phyloP scores from a whole-genome alignment of 2,113 vertebrate genomes.

The Uria lomvia region DNA sequence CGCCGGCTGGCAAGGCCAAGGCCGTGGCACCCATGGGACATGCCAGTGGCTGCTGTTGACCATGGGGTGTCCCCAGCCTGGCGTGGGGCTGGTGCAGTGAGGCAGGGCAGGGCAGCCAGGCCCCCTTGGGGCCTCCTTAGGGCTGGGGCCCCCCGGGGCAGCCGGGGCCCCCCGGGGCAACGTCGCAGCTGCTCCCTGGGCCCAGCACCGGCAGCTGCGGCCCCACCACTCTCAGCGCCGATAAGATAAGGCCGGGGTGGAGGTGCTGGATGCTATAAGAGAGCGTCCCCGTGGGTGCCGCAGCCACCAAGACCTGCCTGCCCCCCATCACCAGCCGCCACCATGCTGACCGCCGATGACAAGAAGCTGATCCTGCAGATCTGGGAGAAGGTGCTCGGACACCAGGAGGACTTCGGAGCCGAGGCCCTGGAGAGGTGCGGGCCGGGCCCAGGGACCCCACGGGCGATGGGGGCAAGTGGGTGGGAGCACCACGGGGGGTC shows the following conservation, averaged over 20 bases:
- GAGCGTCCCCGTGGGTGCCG: accelerated
- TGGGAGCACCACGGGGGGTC: not conserved
- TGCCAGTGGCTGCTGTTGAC: not conserved
- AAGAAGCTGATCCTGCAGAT: conserved; percentile 56
- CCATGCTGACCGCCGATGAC: conserved; percentile 72
- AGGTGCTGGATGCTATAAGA: not conserved
- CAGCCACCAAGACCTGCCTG: not conserved
- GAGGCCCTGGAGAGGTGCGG: conserved; percentile 78
- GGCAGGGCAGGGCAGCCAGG: not conserved
- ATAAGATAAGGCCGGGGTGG: conserved; percentile 12
- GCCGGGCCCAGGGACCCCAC: accelerated
- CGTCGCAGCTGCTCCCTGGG: not conserved
- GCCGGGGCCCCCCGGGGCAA: not conserved
- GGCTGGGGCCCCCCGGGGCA: not conserved
- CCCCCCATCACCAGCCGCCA: not conserved
- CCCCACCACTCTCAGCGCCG: not conserved
- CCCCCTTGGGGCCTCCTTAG: not conserved
- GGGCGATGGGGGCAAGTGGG: accelerated
- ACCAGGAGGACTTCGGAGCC: conserved; percentile 13
- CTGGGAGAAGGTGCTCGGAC: conserved; percentile 60
- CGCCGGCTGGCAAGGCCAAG: accelerated
- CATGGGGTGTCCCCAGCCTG: not conserved
- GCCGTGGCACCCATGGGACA: accelerated
- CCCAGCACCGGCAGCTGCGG: accelerated
- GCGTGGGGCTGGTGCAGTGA: not conserved